phyloP scores from a whole-genome alignment of 2,888 invertebrate species.

The Coelopa pilipes region DNA sequence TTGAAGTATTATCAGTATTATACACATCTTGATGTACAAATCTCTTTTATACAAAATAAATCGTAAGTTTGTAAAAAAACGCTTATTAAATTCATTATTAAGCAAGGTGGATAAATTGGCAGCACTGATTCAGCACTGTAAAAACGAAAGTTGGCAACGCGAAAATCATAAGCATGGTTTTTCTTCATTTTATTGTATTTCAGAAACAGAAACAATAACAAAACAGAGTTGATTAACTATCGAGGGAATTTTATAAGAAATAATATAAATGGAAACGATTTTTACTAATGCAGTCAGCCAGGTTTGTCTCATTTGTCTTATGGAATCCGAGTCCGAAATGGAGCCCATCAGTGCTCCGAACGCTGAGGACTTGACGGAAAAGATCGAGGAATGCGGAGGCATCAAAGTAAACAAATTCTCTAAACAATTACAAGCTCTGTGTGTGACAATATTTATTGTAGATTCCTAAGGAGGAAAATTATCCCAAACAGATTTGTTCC shows the following conservation, averaged over 20 bases:
- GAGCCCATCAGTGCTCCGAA: slow-evolving; percentile 9
- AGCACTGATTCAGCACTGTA: too few relatives aligned
- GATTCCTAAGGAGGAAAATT: slow-evolving; percentile 15
- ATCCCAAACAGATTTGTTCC: slow-evolving; percentile 23
- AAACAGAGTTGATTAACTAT: background rate
- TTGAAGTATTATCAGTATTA: too few relatives aligned
- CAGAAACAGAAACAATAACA: too few relatives aligned
- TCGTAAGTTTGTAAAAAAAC: too few relatives aligned
- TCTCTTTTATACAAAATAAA: too few relatives aligned
- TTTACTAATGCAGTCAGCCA: background rate
- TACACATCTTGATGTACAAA: too few relatives aligned
- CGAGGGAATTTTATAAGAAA: background rate
- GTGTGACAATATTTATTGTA: background rate
- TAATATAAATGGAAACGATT: slow-evolving; percentile 5
- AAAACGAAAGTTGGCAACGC: background rate
- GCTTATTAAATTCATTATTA: too few relatives aligned
- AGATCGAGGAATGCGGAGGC: slow-evolving; percentile 24
- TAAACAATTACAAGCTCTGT: background rate
- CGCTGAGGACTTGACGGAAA: slow-evolving; percentile 8
- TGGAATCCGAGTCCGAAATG: slow-evolving; percentile 10
- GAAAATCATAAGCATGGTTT: background rate
- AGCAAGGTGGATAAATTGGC: too few relatives aligned
- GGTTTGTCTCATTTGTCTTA: slow-evolving; percentile 20
- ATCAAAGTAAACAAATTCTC: slow-evolving; percentile 14
- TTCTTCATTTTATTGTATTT: background rate